Evolutionary conservation across 2,113 vertebrate genomes (phyloP).

Genomic region (Alethe castanea): DNA sequence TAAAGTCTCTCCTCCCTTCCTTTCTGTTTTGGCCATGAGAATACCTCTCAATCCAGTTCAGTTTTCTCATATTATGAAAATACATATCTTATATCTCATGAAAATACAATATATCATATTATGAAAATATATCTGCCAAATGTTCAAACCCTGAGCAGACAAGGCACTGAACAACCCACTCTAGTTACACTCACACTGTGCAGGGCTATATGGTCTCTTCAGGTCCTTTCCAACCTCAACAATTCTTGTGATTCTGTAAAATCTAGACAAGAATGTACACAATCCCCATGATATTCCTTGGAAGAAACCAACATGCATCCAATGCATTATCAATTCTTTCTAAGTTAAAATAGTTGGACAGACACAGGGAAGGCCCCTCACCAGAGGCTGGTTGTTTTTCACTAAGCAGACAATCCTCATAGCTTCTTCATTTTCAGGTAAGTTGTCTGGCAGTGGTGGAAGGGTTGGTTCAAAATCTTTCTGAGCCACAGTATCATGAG

Average conservation of each 20-base stretch:
- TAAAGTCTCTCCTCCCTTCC: background rate
- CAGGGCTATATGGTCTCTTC: background rate
- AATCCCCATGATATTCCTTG: background rate
- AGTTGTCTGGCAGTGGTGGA: slow-evolving; percentile 86
- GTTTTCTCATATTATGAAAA: background rate
- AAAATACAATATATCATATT: background rate
- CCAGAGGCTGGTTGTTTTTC: slow-evolving; percentile 96
- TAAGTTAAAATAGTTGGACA: background rate
- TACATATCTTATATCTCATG: background rate
- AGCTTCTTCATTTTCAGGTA: slow-evolving; percentile 90
- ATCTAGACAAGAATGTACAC: background rate
- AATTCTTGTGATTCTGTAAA: background rate
- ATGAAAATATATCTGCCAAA: background rate
- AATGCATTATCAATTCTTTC: background rate
- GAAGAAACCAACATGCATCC: background rate
- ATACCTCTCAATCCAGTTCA: background rate
- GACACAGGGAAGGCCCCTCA: slow-evolving; percentile 62
- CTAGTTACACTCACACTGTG: background rate
- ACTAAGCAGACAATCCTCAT: slow-evolving; percentile 93
- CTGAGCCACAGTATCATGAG: slow-evolving; percentile 90
- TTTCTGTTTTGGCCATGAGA: background rate
- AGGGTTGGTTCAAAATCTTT: slow-evolving; percentile 90
- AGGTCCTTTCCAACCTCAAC: background rate
- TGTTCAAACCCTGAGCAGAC: background rate
- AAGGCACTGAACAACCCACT: background rate